These are phyloP conservation scores for Galbula dea DNA, from an alignment of 2,113 vertebrate species.

Conservation along the genomic window DNA sequence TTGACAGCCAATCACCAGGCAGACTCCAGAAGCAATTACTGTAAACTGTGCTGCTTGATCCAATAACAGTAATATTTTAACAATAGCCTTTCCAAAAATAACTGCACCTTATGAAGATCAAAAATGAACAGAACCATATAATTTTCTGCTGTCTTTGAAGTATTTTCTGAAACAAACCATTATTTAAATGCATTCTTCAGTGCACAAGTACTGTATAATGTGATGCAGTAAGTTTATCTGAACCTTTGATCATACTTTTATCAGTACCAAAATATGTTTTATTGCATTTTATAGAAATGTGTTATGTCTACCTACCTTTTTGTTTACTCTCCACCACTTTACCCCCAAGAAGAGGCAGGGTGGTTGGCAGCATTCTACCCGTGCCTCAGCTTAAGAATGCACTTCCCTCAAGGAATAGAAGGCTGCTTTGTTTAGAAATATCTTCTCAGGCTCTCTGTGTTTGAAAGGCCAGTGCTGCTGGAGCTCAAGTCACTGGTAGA, in stretches of 20 bases:
- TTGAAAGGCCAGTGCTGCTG: conserved; percentile 56
- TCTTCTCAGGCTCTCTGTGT: conserved; percentile 36
- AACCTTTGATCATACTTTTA: conserved; percentile 15
- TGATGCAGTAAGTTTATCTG: conserved; percentile 5
- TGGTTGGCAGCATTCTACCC: neutral
- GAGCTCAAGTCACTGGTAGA: conserved; percentile 61
- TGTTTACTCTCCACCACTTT: neutral
- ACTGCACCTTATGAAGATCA: conserved; percentile 48
- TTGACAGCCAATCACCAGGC: neutral
- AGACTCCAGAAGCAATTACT: conserved; percentile 48
- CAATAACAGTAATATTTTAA: conserved; percentile 52
- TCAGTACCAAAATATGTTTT: conserved; percentile 9
- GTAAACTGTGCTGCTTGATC: conserved; percentile 45
- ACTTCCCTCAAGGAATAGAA: conserved; percentile 44
- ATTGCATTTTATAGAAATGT: neutral
- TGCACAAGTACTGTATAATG: neutral
- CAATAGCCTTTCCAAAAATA: conserved; percentile 53
- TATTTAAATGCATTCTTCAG: conserved; percentile 31
- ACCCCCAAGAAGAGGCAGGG: neutral
- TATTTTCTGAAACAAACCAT: conserved; percentile 11
- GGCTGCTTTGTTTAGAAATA: conserved; percentile 45
- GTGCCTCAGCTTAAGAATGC: neutral
- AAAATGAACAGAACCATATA: conserved; percentile 23
- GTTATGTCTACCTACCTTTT: neutral
- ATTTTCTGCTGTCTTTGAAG: conserved; percentile 28